A percentile compares a stretch with the other conserved stretches of the same genome.
These are phyloP conservation scores for Cheilosia urbana DNA, from an alignment of 2,888 invertebrate genomes.

Conservation along the genomic window DNA sequence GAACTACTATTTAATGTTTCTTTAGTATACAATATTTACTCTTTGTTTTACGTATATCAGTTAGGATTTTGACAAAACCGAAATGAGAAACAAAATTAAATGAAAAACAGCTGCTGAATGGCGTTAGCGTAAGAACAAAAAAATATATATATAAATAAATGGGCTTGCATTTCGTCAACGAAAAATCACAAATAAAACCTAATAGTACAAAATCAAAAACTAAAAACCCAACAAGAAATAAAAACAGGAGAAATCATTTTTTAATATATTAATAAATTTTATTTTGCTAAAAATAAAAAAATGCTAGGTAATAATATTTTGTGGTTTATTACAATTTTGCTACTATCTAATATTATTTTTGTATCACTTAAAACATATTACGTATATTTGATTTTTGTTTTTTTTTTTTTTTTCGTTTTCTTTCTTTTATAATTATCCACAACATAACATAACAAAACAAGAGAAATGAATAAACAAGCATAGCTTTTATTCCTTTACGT, in stretches of 20 bases:
- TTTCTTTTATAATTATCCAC: slow-evolving; percentile 74
- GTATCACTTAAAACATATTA: slow-evolving; percentile 74
- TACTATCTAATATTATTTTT: slow-evolving; percentile 82
- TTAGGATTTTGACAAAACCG: slow-evolving; percentile 58
- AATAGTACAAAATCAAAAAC: slow-evolving; percentile 12
- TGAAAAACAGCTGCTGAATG: slow-evolving; percentile 58
- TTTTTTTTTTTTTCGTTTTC: slow-evolving; percentile 26
- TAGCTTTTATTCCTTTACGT: slow-evolving; percentile 68
- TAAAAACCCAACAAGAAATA: slow-evolving; percentile 22
- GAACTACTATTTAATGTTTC: slow-evolving; percentile 74
- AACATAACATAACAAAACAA: slow-evolving; percentile 74
- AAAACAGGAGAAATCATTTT: slow-evolving; percentile 70
- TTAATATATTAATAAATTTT: slow-evolving; percentile 75
- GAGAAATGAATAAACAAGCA: slow-evolving; percentile 72
- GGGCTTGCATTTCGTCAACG: slow-evolving; percentile 59
- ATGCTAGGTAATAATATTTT: slow-evolving; percentile 76
- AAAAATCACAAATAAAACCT: slow-evolving; percentile 24
- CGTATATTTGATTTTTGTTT: slow-evolving; percentile 70
- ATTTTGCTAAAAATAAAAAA: slow-evolving; percentile 75
- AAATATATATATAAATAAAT: slow-evolving; percentile 59
- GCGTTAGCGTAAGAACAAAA: slow-evolving; percentile 26
- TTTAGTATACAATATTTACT: slow-evolving; percentile 82
- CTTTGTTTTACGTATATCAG: slow-evolving; percentile 69
- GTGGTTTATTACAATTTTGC: slow-evolving; percentile 83
- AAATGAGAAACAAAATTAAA: slow-evolving; percentile 14